Evolutionary conservation across 2,797 vertebrate genomes (phyloP).

Genomic region (Falco berigora): DNA sequence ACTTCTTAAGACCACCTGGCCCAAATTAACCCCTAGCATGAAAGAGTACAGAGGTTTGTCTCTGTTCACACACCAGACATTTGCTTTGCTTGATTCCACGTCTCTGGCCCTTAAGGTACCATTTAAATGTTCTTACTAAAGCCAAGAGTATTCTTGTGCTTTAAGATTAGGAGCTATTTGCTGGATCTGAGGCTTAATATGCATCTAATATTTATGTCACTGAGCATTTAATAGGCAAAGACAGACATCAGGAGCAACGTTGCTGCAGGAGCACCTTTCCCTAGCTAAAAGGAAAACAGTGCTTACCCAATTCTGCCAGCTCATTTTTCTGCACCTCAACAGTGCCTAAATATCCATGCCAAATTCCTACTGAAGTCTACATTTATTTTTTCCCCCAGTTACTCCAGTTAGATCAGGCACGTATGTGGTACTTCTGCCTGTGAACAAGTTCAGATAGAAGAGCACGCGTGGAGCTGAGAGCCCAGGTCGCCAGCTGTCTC

Average conservation of each 20-base stretch:
- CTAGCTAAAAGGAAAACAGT: background rate
- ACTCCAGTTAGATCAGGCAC: background rate
- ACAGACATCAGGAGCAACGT: background rate
- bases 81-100: background rate
- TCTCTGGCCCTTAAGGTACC: background rate
- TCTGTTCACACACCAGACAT: background rate
- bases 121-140: background rate
- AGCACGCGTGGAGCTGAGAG: background rate
- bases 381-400: background rate
- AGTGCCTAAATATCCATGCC: background rate
- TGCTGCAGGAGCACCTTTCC: background rate
- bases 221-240: slow-evolving; percentile 7
- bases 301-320: background rate
- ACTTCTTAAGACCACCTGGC: background rate
- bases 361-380: background rate
- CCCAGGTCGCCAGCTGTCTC: background rate
- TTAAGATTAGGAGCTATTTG: slow-evolving; percentile 8
- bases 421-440: background rate
- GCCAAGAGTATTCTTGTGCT: background rate
- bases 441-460: background rate
- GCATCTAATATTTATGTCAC: slow-evolving; percentile 38
- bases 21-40: background rate
- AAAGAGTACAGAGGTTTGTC: background rate
- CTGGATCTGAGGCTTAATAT: background rate
- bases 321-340: background rate